Evolutionary conservation across 2,113 vertebrate species (phyloP).

Genomic region (Tachycineta bicolor): DNA sequence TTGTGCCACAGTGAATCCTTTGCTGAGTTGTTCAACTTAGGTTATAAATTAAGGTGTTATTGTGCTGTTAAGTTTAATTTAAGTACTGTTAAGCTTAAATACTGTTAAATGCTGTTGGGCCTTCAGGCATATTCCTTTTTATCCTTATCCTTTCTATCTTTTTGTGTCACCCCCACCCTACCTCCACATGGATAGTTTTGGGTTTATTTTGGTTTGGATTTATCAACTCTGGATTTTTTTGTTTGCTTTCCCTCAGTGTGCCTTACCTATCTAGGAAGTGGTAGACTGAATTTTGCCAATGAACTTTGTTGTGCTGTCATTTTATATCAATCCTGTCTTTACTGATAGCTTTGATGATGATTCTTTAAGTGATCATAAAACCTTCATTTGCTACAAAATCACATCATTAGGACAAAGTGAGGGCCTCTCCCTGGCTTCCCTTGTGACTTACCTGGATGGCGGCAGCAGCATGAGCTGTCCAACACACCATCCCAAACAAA

Average conservation of each 20-base stretch:
- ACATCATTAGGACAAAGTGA: neutral
- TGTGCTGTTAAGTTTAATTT: neutral
- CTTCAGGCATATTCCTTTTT: neutral
- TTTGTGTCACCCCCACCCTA: neutral
- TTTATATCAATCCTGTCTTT: neutral
- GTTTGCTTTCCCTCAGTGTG: neutral
- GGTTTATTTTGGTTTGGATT: neutral
- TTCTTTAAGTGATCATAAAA: neutral
- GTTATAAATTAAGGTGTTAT: neutral
- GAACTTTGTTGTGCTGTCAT: neutral
- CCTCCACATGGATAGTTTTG: neutral
- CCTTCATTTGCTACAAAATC: rapidly evolving
- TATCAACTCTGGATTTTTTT: neutral
- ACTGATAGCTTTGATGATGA: neutral
- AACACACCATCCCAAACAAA: neutral
- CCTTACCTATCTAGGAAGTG: neutral
- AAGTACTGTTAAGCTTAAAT: neutral
- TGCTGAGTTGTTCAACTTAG: neutral
- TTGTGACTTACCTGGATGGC: neutral
- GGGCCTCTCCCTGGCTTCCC: neutral
- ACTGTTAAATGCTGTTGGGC: neutral
- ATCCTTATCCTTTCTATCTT: neutral
- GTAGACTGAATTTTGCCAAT: neutral
- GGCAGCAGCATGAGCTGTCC: neutral
- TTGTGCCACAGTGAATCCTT: neutral